Base-by-base conservation (phyloP, 2,888 invertebrate species). In the Trissolcus japonicus region DNA sequence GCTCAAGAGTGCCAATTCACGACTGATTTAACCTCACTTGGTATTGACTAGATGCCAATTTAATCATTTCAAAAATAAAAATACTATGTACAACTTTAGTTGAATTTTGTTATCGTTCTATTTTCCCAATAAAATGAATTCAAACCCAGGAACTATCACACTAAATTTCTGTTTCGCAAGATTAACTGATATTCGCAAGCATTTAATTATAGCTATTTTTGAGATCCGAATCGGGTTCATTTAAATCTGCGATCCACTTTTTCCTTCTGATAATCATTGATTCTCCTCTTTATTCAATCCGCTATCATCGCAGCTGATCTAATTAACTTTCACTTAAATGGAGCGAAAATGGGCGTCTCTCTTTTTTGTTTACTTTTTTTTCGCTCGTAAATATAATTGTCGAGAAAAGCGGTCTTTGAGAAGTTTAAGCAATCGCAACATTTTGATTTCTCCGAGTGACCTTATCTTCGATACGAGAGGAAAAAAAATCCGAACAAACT, bases 171-270 rank as follows among this genome's bases (percentile, higher is more conserved):
- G 56, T 43, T 68, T 25, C 35, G 25, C 51, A 68, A 68, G 68
- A 75, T 75, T 59, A 68, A 68, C 68, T 68, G 75, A 68, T 75
- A 59, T 2, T 19, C 19, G n/a, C 25, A 40, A 13, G 63, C 48
- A 43, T 75, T 75, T 75, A 75, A 68, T 63, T 75, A n/a, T n/a
- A 62, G 43, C 51, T 43, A 68, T 63, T 68, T 62, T 14, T 54
- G 50, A 40, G 29, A 68, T 63, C 48, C 53, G 4, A 57, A 59
- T 54, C 62, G 56, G 25, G 4, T 25, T 57, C 67, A 46, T 55
- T 67, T 62, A 73, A 73, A 61, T 43, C 50, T 46, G 67, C 53
- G 40, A 74, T 67, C 62, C 57, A 61, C 4, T 67, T 74, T 60
- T 57, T 62, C 53, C 46, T 48, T 6, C 51, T 13, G 66, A 73